Conservation (phyloP, 1,140 invertebrate species). For the Euglossa dilemma region DNA sequence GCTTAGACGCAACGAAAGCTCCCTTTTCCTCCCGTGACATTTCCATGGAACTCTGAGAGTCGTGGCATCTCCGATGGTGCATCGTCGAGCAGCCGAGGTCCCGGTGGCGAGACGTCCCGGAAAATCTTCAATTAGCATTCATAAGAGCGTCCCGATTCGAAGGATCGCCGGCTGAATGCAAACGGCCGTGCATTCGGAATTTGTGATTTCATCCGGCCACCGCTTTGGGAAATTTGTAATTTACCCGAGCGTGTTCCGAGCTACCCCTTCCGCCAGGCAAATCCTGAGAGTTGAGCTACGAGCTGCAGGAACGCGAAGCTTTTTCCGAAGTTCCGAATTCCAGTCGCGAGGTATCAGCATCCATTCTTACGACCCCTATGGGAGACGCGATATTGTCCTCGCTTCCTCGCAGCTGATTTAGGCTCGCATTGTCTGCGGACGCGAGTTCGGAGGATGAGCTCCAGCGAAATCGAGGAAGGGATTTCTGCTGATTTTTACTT, state of each 20-base stretch:
- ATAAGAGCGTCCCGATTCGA: constrained; percentile 62
- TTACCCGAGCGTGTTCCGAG: constrained; percentile 45
- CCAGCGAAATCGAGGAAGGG: neutral
- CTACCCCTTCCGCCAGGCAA: neutral
- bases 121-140: constrained; percentile 68
- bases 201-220: constrained; percentile 26
- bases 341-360: constrained; percentile 4
- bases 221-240: constrained; percentile 55
- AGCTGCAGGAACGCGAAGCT: neutral
- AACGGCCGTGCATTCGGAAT: constrained; percentile 57
- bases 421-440: neutral
- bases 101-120: constrained; percentile 13
- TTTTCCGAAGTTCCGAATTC: constrained; percentile 33
- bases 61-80: neutral
- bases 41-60: constrained; percentile 1
- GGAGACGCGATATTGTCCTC: neutral
- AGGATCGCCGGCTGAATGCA: constrained; percentile 58
- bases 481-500: neutral
- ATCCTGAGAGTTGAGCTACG: constrained; percentile 1
- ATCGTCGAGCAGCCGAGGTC: constrained; percentile 1
- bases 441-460: too few relatives aligned
- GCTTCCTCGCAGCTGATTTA: neutral
- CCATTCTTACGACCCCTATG: constrained; percentile 9
- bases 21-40: neutral
- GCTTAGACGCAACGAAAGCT: neutral